Percentiles rank a stretch among this genome's conserved stretches.
phyloP scores from a whole-genome alignment of 2,888 invertebrate genomes.

The Alsophila aescularia region DNA sequence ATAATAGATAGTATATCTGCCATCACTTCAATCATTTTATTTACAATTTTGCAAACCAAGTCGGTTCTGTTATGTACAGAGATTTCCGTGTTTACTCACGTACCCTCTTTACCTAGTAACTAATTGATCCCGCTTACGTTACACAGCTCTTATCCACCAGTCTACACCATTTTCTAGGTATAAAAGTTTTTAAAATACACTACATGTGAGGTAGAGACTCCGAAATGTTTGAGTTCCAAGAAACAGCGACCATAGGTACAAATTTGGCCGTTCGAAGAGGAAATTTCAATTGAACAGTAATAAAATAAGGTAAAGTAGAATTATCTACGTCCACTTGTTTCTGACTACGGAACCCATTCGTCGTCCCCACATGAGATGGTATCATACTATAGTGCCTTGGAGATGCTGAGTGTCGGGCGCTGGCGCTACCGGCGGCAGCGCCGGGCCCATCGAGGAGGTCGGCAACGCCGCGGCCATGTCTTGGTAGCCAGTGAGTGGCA shows the following conservation, averaged over 20 bases:
- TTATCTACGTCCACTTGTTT: slow-evolving; percentile 87
- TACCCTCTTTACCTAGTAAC: slow-evolving; percentile 70
- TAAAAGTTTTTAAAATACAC: slow-evolving; percentile 35
- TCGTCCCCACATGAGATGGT: slow-evolving; percentile 96
- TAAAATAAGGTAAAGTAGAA: slow-evolving; percentile 14
- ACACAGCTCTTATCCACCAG: slow-evolving; percentile 68
- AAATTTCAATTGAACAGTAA: slow-evolving; percentile 9
- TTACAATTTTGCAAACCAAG: slow-evolving; percentile 38
- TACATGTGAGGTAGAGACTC: slow-evolving; percentile 66
- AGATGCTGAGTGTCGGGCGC: slow-evolving; percentile 88
- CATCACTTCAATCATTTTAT: slow-evolving; percentile 32
- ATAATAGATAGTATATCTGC: slow-evolving; percentile 1
- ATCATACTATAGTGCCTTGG: slow-evolving; percentile 97
- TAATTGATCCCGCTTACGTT: slow-evolving; percentile 82
- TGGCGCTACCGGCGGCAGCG: slow-evolving; percentile 61
- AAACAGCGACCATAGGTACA: slow-evolving; percentile 28
- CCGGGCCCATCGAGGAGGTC: slow-evolving; percentile 62
- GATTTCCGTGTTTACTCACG: slow-evolving; percentile 56
- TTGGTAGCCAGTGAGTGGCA: slow-evolving; percentile 74
- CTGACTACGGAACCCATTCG: slow-evolving; percentile 91
- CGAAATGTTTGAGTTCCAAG: slow-evolving; percentile 56
- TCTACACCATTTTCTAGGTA: slow-evolving; percentile 49
- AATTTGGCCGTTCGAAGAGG: neutral
- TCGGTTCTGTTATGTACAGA: slow-evolving; percentile 11
- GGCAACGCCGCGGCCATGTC: slow-evolving; percentile 77